Evolutionary conservation across 2,888 invertebrate species (phyloP), one percentile per base, ranked within the genome.

Genomic region (Agrypnus murinus): DNA sequence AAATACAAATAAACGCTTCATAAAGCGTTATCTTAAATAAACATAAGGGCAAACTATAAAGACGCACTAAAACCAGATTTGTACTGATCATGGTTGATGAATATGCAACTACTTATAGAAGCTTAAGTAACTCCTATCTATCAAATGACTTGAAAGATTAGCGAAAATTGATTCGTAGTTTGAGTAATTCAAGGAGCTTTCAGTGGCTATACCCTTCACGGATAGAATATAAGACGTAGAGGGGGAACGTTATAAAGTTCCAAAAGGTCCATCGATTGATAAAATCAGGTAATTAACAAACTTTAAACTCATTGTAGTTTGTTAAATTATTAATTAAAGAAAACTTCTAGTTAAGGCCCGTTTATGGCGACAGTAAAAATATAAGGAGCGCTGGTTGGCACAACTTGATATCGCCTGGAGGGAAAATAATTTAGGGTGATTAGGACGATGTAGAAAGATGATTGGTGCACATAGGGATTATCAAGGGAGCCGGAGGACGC

Each of bases 341-440:
- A 55, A 59, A 59, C 40, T 59, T 40, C 10, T 2, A 15, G 7
- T 19, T 25, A 9, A 19, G 17, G 8, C 36, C 36, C 25, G 46
- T 12, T 53, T 12, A 32, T 43, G 32, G n/a, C 10, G 34, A 43
- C 43, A 50, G 2, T 32, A 50, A 38, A 65, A 65, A 65, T 55
- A 50, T 65, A 55, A 57, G 15, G 64, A 36, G 9, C 36, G 36
- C 10, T 14, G 12, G 19, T 17, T 14, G 12, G 19, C 15, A 45
- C 12, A 65, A 64, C 32, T 58, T 36, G 57, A 64, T 58, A 58
- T 34, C 40, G 34, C 58, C 32, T 9, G 9, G 60, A 55, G 45
- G 40, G 71, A 66, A 63, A 62, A 66, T 71, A 62, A 71, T 71
- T 63, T 71, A 67, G 67, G 43, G 63, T 67, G 66, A 71, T 71